A percentile compares a stretch with the other conserved stretches of the same genome.
Evolutionary conservation across 2,113 vertebrate species (phyloP).

Genomic region (Riparia riparia): DNA sequence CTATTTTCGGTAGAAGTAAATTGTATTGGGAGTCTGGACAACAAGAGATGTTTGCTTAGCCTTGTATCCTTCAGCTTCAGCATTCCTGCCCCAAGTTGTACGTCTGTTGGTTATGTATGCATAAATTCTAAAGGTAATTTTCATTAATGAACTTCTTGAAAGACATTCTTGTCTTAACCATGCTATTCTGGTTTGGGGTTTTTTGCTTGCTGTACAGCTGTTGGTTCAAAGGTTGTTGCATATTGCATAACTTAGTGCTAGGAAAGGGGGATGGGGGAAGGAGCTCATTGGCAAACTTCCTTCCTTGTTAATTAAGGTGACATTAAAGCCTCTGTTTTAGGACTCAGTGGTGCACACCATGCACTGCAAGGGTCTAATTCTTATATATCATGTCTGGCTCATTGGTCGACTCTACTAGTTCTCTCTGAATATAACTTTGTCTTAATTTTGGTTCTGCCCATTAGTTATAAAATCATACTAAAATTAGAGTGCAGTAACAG

Average conservation of each 20-base stretch:
- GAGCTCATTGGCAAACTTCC: constrained; percentile 51
- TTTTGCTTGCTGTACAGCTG: not conserved
- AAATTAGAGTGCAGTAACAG: not conserved
- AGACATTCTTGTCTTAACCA: not conserved
- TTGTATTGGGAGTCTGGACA: not conserved
- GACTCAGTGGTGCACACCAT: not conserved
- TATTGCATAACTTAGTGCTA: constrained; percentile 6
- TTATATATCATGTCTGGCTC: not conserved
- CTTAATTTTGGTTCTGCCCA: not conserved
- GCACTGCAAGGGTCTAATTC: not conserved
- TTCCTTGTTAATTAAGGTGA: constrained; percentile 33
- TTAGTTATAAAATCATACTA: not conserved
- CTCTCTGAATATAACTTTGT: not conserved
- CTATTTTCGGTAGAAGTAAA: not conserved
- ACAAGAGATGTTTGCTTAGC: not conserved
- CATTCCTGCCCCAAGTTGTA: not conserved
- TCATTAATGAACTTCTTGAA: constrained; percentile 27
- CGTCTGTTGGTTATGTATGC: not conserved
- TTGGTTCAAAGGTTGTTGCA: constrained; percentile 47
- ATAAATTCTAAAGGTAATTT: constrained; percentile 14
- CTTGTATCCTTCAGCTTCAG: not conserved
- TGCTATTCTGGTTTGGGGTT: not conserved
- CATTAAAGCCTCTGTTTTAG: not conserved
- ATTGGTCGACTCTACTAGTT: not conserved
- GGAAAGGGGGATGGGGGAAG: not conserved